phyloP scores from a whole-genome alignment of 2,797 vertebrate species.

The Hapalemur alaotrensis region DNA sequence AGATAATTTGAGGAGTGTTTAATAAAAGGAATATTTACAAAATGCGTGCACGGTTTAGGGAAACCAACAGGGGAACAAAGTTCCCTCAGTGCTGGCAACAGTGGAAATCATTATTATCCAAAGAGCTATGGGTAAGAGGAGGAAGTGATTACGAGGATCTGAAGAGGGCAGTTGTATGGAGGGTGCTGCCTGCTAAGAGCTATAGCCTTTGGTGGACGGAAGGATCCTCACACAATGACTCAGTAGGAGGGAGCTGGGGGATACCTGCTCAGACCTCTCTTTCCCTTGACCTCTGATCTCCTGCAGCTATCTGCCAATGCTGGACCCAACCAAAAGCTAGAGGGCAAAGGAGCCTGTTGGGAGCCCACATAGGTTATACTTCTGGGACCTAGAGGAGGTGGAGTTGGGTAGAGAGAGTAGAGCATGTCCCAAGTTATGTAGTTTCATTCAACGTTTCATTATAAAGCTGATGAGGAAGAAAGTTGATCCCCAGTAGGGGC shows the following conservation, averaged over 20 bases:
- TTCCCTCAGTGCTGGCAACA: background rate
- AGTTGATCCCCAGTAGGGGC: background rate
- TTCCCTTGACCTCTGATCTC: background rate
- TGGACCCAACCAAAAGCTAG: background rate
- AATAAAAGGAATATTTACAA: constrained; percentile 20
- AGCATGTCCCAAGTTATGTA: background rate
- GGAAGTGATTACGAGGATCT: background rate
- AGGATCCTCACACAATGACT: background rate
- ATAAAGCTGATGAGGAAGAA: background rate
- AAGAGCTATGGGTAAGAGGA: background rate
- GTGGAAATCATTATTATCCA: background rate
- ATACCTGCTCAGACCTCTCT: background rate
- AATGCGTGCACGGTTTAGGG: background rate
- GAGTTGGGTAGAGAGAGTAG: background rate
- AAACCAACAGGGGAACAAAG: background rate
- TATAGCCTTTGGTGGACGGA: background rate
- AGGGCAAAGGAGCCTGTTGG: background rate
- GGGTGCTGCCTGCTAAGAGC: background rate
- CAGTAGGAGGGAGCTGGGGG: background rate
- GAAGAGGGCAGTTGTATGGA: background rate
- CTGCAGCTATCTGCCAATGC: background rate
- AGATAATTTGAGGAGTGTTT: background rate
- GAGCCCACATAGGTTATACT: background rate
- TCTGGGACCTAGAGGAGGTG: background rate
- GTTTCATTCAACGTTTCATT: background rate